Base-by-base conservation (phyloP, 2,797 vertebrate species). In the Peromyscus melanophrys region DNA sequence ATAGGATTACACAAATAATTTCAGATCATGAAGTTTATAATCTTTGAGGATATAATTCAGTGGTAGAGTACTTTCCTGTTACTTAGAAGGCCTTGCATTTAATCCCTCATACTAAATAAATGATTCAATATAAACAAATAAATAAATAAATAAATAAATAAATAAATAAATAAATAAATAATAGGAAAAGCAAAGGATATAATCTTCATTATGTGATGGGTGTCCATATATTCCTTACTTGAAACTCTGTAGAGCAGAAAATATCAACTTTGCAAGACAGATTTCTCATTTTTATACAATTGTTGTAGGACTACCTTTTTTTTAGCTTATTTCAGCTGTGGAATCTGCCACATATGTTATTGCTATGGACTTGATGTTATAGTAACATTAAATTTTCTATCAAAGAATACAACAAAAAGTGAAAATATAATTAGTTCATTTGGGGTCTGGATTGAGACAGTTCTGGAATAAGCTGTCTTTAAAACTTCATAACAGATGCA, bases 321-420 rank as follows among this genome's bases (percentile, higher is more conserved):
- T 19, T 55, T 10, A 55, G 2, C 3, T 96, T 94, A 95, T 92
- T 95, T 92, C 1, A 78, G 3, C 11, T 75, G 34, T 52, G 12
- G 10, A 92, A 90, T 86, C 37, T 93, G 43, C 17, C 34, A 69
- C 37, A 78, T 52, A 61, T 5, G 13, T 90, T 91, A 96, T 31
- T 86, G 2, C 8, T 5, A 31, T 80, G 31, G 40, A 4, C 1
- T 94, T 43, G 57, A 1, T 92, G 8, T 55, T 84, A 7, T 55
- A 71, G 29, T 49, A 8, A 84, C 61, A 90, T 90, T 34, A 92
- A 92, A 92, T 94, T 43, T 90, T 34, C 1, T 75, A 73, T 31
- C 80, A 73, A 17, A 96, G 93, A 90, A 85, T 88, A 67, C 49
- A 92, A 59, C 37, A 10, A 14, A 90, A 90, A 31, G 2, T 71